These are phyloP conservation scores for Phylloscopus collybita DNA, from an alignment of 2,797 vertebrate genomes.

Conservation along the genomic window DNA sequence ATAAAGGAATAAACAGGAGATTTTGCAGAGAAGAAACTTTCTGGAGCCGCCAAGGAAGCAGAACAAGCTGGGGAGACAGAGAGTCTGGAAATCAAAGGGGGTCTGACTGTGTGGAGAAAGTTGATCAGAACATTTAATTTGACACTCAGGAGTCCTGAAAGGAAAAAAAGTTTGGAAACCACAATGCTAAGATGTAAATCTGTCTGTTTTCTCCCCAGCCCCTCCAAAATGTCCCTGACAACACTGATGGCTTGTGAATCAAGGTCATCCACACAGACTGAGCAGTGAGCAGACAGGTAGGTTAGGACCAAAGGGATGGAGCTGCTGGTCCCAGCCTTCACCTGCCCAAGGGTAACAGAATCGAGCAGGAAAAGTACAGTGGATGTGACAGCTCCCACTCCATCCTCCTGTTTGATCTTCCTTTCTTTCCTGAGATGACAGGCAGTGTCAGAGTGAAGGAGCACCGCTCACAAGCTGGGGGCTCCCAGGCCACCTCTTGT, in stretches of 20 bases:
- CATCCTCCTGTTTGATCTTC: not conserved
- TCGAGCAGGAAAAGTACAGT: not conserved
- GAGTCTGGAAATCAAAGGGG: not conserved
- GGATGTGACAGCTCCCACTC: constrained; percentile 41
- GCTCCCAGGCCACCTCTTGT: not conserved
- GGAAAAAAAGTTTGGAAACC: not conserved
- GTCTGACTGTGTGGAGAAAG: not conserved
- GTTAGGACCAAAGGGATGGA: not conserved
- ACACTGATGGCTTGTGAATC: not conserved
- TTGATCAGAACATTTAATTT: not conserved
- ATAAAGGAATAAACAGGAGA: not conserved
- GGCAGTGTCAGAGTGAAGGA: not conserved
- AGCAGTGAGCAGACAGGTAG: not conserved
- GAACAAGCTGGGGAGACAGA: not conserved
- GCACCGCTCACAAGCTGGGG: not conserved
- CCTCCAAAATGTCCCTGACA: not conserved
- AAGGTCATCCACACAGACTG: not conserved
- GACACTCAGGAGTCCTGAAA: not conserved
- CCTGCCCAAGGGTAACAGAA: not conserved
- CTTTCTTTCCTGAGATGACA: constrained; percentile 15
- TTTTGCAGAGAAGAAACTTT: not conserved
- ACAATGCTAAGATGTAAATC: not conserved
- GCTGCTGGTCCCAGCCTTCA: not conserved
- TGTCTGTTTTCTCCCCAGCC: not conserved
- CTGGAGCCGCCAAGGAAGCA: not conserved